These are phyloP conservation scores for Poecilia velifera DNA, from an alignment of 2,797 vertebrate species.

Conservation along the genomic window DNA sequence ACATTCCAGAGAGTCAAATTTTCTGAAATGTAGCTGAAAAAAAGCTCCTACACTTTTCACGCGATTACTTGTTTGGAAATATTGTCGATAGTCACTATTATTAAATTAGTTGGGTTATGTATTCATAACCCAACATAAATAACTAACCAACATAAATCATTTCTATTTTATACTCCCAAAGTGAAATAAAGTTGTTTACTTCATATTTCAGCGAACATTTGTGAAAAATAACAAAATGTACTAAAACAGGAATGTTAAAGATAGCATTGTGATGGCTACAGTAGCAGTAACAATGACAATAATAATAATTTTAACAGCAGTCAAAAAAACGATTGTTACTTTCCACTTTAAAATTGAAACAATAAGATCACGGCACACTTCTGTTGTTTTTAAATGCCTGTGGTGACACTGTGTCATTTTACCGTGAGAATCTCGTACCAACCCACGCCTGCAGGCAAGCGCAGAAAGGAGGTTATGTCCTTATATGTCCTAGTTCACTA, in stretches of 20 bases:
- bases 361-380: no score
- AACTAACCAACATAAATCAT: background rate
- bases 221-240: background rate
- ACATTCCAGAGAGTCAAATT: background rate
- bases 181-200: background rate
- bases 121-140: no score
- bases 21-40: background rate
- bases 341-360: background rate
- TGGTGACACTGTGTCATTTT: background rate
- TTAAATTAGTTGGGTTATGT: no score
- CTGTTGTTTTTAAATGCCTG: background rate
- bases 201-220: background rate
- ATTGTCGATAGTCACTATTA: background rate
- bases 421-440: background rate
- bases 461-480: background rate
- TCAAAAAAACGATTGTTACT: background rate
- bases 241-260: background rate
- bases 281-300: background rate
- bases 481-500: slow-evolving; percentile 11
- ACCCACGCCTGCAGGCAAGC: background rate
- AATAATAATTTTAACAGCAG: background rate
- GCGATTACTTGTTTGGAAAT: background rate
- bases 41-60: background rate
- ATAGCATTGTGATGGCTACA: background rate
- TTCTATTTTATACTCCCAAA: background rate